These are phyloP conservation scores for Mnemiopsis leidyi DNA, from an alignment of 37 sponge, comb jelly and placozoan species.

Conservation along the genomic window DNA sequence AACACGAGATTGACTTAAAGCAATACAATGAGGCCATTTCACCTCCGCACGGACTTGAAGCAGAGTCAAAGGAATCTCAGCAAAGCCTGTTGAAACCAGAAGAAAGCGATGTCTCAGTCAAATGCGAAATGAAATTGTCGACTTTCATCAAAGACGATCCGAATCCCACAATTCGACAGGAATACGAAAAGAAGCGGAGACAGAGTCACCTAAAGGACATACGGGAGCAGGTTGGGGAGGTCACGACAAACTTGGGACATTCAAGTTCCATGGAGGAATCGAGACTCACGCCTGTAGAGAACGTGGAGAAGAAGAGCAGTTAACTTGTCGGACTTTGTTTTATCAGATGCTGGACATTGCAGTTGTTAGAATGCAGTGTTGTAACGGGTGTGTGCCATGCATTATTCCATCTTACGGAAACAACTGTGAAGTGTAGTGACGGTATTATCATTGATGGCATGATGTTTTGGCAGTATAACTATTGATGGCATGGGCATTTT, in stretches of 20 bases:
- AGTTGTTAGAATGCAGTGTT: not conserved
- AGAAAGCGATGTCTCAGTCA: not conserved
- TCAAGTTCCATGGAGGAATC: not conserved
- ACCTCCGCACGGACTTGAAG: not conserved
- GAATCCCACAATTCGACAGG: slow-evolving; percentile 28
- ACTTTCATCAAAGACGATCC: slow-evolving; percentile 29
- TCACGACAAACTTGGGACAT: not conserved
- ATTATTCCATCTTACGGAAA: too few species aligned
- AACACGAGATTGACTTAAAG: not conserved
- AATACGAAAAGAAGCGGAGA: slow-evolving; percentile 55
- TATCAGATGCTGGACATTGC: not conserved
- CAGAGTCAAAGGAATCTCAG: not conserved
- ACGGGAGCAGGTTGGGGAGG: not conserved
- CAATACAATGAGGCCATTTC: not conserved
- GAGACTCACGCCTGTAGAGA: slow-evolving; percentile 38
- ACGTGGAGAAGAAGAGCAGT: too few species aligned
- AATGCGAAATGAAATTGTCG: not conserved
- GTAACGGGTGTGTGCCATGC: too few species aligned
- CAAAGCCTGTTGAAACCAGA: not conserved
- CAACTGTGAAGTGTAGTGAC: too few species aligned
- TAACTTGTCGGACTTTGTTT: too few species aligned
- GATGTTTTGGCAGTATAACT: too few species aligned
- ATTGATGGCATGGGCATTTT: too few species aligned
- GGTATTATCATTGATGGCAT: too few species aligned
- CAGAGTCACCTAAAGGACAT: slow-evolving; percentile 8